Evolutionary conservation across 1,140 invertebrate genomes (phyloP).

Genomic region (Caenorhabditis elegans): WBcel235 BX284605.5:885501-886000

Average conservation of each 20-base stretch:
- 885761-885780: constrained; percentile 7
- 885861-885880: too few species aligned
- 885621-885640: neutral
- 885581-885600: neutral
- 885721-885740: neutral
- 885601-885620: neutral
- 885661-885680: neutral
- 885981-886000: too few species aligned
- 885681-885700: neutral
- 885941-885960: too few species aligned
- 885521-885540: neutral
- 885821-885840: too few species aligned
- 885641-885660: neutral
- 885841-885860: too few species aligned
- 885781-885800: too few species aligned
- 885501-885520: constrained; percentile 3
- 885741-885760: constrained; percentile 2
- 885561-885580: constrained; percentile 2
- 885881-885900: too few species aligned
- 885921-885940: too few species aligned
- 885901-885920: too few species aligned
- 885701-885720: constrained; percentile 3
- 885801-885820: too few species aligned
- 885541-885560: constrained; percentile 3
- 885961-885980: too few species aligned